Conservation (phyloP, 1,140 invertebrate genomes). For the Leucophenga varia region DNA sequence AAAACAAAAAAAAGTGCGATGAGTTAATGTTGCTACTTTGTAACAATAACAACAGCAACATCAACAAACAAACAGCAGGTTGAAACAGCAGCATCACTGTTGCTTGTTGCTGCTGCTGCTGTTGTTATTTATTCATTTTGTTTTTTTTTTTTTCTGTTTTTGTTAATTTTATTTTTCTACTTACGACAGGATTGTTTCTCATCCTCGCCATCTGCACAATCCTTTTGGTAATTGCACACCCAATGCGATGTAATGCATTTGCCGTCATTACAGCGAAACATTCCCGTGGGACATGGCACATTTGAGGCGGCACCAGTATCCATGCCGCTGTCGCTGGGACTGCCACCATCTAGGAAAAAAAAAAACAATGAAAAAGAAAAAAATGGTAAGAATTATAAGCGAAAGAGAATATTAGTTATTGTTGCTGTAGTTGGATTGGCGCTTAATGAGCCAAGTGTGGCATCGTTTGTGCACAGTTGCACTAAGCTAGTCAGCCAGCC, state of each 20-base stretch:
- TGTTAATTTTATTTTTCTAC: conserved; percentile 60
- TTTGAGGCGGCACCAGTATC: conserved; percentile 23
- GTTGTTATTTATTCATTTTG: no score
- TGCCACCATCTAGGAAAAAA: conserved; percentile 19
- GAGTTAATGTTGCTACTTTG: background rate
- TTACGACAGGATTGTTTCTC: conserved; percentile 87
- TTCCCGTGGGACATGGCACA: conserved; percentile 65
- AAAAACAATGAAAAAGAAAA: background rate
- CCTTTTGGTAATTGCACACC: conserved; percentile 89
- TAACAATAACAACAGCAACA: no score
- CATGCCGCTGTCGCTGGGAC: conserved; percentile 13
- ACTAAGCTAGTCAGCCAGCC: no score
- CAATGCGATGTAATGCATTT: conserved; percentile 80
- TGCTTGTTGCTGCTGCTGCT: no score
- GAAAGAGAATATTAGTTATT: no score
- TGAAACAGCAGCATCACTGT: background rate
- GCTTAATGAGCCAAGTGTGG: no score
- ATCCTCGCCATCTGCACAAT: conserved; percentile 87
- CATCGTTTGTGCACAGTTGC: no score
- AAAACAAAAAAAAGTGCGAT: background rate
- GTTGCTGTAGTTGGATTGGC: background rate
- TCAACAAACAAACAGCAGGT: no score
- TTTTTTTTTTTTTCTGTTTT: no score
- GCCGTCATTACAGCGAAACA: conserved; percentile 80
- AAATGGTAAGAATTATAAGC: no score